phyloP scores from a whole-genome alignment of 2,888 invertebrate genomes.

The Unio pictorum region DNA sequence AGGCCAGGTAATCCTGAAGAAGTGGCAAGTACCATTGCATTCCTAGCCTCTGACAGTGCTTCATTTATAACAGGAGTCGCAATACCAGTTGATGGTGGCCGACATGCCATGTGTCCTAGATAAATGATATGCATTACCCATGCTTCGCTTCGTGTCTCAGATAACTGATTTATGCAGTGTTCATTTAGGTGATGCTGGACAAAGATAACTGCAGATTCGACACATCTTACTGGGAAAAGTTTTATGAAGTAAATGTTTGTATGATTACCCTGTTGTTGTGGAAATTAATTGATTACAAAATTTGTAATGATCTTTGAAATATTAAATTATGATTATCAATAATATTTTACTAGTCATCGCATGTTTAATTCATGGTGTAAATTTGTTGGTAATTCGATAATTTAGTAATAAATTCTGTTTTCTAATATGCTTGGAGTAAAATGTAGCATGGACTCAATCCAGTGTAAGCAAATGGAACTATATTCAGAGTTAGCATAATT shows the following conservation, averaged over 20 bases:
- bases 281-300: too few species aligned
- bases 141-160: neutral
- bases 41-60: constrained; percentile 87
- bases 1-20: constrained; percentile 87
- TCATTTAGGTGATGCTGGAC: neutral
- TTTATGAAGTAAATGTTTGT: neutral
- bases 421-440: too few species aligned
- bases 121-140: constrained; percentile 19
- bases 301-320: too few species aligned
- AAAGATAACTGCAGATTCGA: neutral
- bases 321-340: too few species aligned
- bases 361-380: too few species aligned
- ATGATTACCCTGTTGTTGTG: neutral
- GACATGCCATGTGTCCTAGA: constrained; percentile 94
- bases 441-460: too few species aligned
- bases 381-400: too few species aligned
- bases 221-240: neutral
- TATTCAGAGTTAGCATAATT: too few species aligned
- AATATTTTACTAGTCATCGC: too few species aligned
- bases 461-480: too few species aligned
- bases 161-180: neutral
- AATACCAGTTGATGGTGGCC: constrained; percentile 93
- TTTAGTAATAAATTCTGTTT: too few species aligned
- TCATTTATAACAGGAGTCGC: constrained; percentile 93
- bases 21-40: constrained; percentile 91